Evolutionary conservation across 2,888 invertebrate genomes (phyloP), one percentile per base, ranked within the genome.

Genomic region (Metopia argyrocephala): DNA sequence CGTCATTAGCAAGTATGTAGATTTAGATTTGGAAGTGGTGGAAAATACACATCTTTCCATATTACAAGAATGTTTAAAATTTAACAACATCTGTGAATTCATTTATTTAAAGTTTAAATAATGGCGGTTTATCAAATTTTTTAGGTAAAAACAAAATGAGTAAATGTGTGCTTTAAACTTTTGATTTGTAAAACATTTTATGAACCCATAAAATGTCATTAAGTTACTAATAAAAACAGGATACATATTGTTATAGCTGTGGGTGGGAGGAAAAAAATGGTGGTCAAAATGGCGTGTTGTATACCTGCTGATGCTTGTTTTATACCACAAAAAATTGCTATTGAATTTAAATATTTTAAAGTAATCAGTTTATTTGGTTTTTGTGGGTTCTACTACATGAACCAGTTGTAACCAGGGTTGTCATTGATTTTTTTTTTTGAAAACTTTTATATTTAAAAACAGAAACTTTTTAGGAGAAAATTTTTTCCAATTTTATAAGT

Each of bases 321-420:
- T 23, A 28, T n/a, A 54, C 59, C 66, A 61, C 59, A 68, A 54
- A 59, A 59, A 45, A 38, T 23, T 21, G 18, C 28, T 57, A 68
- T 75, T 61, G 59, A 59, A 61, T 75, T 75, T 61, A 68, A 75
- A 75, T 75, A 75, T 52, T 68, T 75, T 75, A 59, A 61, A 68
- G 68, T 57, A 76, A 76, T 76, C 62, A 69, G 70, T 76, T 70
- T 76, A 25, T 76, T 56, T 76, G 76, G 76, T 76, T 70, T 76
- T 56, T 70, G 70, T 76, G 70, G 69, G 50, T 76, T 64, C 57
- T 31, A 64, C 64, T 64, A 38, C 18, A 64, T 64, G 62, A 38
- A 27, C 15, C 20, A 23, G n/a, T 15, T 62, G 56, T 20, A 45
- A 50, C 56, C 70, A 56, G 48, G n/a, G n/a, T n/a, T n/a, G n/a